Evolutionary conservation across 1,140 invertebrate species (phyloP), one percentile per base, ranked within the genome.

Genomic region (Melitaea cinxia): DNA sequence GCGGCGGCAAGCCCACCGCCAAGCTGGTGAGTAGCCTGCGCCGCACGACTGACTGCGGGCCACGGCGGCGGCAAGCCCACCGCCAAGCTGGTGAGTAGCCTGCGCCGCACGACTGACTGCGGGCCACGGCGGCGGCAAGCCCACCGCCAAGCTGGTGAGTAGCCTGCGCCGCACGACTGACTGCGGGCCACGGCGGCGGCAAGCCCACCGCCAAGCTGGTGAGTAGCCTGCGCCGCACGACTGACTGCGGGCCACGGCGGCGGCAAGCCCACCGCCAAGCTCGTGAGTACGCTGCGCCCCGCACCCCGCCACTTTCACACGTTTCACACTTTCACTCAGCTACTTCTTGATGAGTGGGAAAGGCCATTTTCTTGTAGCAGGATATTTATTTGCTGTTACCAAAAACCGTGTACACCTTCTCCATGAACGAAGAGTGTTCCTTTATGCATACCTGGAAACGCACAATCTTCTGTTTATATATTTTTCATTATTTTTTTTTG

Each of bases 211-310:
- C 45, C 39, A 81, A 93, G 14, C 77, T 93, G 65, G 95, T 99
- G 93, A 94, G 85, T 12, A 98, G 97, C 80, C 98, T 98, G 0
- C 80, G 30, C 95, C 98, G 28, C 92, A 95, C 62, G 94, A 99
- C 61, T 98, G 99, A 98, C 98, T 91, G 96, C 98, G 39, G 99
- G 99, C 0, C 99, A 99, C 92, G 98, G 99, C 50, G 93, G 94
- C 71, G 98, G 98, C 19, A 99, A 99, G 90, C 98, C 98, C 53
- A 99, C 97, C n/a, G 91, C 93, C 5, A 98, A 98, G 94, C 90
- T 96, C 33, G 84, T 86, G 12, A 73, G 80, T 78, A 60, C 21
- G 4, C 12, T 14, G 6, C 6, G 30, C 12, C 7, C 6, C 12
- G 30, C 30, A 7, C 26, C n/a, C n/a, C n/a, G n/a, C n/a, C n/a